Evolutionary conservation across 2,113 vertebrate species (phyloP), one percentile per base, ranked within the genome.

Genomic region (Chauna torquata): DNA sequence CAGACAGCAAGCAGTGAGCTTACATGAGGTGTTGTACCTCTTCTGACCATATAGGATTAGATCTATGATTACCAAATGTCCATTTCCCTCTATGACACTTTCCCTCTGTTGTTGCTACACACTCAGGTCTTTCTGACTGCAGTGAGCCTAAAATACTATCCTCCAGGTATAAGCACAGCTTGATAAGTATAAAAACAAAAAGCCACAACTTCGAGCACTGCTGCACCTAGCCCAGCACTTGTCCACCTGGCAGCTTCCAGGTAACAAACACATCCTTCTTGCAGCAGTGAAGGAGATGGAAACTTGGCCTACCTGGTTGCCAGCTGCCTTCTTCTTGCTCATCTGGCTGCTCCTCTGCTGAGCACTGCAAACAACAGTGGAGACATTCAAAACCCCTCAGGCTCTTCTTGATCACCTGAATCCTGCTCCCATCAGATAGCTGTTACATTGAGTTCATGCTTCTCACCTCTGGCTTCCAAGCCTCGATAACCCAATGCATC

Each of bases 331-430:
- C 98, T 99, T 99, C 98, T 99, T 99, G 97, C 92, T 99, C 98
- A 99, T 98, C 97, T 99, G 99, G 98, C 92, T 99, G 98, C 99
- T 99, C 96, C 99, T 98, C 98, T 99, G 99, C 97, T 99, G 99
- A 95, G 99, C 99, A 87, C 99, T 99, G 95, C 44, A 59, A 78
- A 93, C 70, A 94, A 96, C 86, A 90, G 66, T 71, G 77, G 74
- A 97, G 85, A 94, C 28, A 85, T 92, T 91, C 42, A 93, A 86
- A 89, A 85, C 42, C 40, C 45, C 95, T 50, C 83, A 92, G 54
- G 69, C n/a, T 85, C 65, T 49, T 55, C 84, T 77, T 14, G 6
- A 57, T 40, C n/a, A 82, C 30, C 69, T 80, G 38, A 77, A 84
- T 68, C 57, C 69, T 92, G 47, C 45, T 89, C 42, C 59, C 58